Evolutionary conservation across 2,888 invertebrate species (phyloP), one percentile per base, ranked within the genome.

Genomic region (Apamea crenata): DNA sequence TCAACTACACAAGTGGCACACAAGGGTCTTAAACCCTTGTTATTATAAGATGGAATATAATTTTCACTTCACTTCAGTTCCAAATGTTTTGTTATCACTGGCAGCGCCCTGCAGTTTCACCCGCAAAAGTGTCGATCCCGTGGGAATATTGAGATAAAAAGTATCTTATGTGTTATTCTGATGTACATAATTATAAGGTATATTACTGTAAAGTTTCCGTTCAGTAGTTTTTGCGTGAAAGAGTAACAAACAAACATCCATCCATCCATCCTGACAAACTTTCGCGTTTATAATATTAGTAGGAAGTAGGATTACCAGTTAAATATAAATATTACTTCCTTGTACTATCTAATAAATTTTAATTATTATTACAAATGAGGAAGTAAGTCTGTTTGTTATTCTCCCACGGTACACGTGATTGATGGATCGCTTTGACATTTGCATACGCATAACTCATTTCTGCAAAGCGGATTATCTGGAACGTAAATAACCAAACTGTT

Each of bases 311-410:
- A 14, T 77, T 44, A 78, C 32, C 40, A 59, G 44, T 70, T 63
- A 61, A 70, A 77, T 77, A 79, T 75, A 66, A 72, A 74, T 73
- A 76, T 66, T 63, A 78, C 77, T 75, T 63, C 71, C 61, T 74
- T 29, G 56, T 61, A 18, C 18, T 32, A 21, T 40, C 16, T 1
- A 36, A 32, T 25, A 82, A 59, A 82, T 69, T 25, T 29, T 56
- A n/a, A 10, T 32, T 50, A 47, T n/a, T 32, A 18, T 36, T 6
- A 47, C 53, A 65, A 50, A 82, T 67, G 65, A 25, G 40, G 29
- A 65, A 65, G 74, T 18, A 32, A 36, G 16, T 83, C 50, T 63
- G 40, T 65, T 68, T 77, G 70, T 83, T 67, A 67, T 16, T 36
- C 29, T 61, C 44, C 44, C 36, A n/a, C 16, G 25, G 53, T 44